A percentile compares a stretch with the other conserved stretches of the same genome.
Evolutionary conservation across 1,140 invertebrate genomes (phyloP).

Genomic region (Sinonovacula constricta): DNA sequence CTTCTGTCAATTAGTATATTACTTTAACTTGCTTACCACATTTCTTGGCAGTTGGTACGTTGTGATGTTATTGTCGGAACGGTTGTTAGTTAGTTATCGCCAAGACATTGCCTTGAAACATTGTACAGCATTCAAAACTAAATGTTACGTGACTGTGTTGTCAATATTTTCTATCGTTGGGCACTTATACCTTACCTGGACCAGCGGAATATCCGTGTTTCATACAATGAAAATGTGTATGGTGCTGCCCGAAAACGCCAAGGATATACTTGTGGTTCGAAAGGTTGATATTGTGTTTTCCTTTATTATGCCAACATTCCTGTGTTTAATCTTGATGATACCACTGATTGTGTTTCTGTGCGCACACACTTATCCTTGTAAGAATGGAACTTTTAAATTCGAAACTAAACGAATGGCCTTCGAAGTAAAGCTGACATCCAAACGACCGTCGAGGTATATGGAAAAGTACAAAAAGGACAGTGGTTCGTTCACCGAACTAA

Average conservation of each 20-base stretch:
- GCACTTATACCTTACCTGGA: constrained; percentile 61
- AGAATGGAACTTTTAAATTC: constrained; percentile 35
- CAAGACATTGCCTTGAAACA: constrained; percentile 36
- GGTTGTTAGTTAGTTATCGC: constrained; percentile 40
- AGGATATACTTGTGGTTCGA: constrained; percentile 54
- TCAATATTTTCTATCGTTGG: constrained; percentile 57
- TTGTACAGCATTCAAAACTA: constrained; percentile 56
- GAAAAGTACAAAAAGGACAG: constrained; percentile 30
- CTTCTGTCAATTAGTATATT: constrained; percentile 58
- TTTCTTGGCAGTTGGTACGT: constrained; percentile 57
- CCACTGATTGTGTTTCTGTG: constrained; percentile 31
- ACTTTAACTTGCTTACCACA: constrained; percentile 53
- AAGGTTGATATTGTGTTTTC: constrained; percentile 57
- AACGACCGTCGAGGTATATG: constrained; percentile 16
- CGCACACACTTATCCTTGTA: constrained; percentile 31
- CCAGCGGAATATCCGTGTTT: constrained; percentile 49
- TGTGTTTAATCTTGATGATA: constrained; percentile 25
- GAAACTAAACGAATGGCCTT: constrained; percentile 21
- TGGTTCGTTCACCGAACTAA: constrained; percentile 20
- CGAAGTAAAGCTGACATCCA: constrained; percentile 34
- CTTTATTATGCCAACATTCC: constrained; percentile 49
- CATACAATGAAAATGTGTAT: constrained; percentile 46
- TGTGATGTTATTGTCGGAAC: constrained; percentile 50
- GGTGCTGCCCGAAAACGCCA: constrained; percentile 57
- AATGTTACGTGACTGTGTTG: constrained; percentile 53